Base-by-base conservation (phyloP, 2,888 invertebrate genomes). In the Calliphora vomitoria region DNA sequence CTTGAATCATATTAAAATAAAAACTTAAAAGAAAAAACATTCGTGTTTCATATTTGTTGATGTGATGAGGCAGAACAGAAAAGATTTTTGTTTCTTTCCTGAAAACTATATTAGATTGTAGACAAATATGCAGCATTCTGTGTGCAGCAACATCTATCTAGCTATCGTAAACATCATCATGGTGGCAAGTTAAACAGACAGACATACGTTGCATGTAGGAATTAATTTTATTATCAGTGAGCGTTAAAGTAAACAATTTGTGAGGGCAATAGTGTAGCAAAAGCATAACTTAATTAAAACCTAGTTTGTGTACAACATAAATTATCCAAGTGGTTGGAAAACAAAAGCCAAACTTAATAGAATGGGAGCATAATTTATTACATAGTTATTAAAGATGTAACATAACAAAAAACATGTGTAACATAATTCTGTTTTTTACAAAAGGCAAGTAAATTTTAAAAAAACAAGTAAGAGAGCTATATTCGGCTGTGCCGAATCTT, bases 1-100 rank as follows among this genome's bases (percentile, higher is more conserved):
- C 47, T 75, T 80, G 53, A 80, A 85, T 81, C 47, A 47, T 75
- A 81, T 75, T 85, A 80, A 80, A 84, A 68, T 58, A 60, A 78
- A 71, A 71, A 62, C 20, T 18, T 47, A 35, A 55, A 38, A 64
- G 2, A 20, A 31, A 35, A n/a, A 79, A 71, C 62, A 38, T 74
- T 82, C 82, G 66, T 83, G 76, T 78, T 78, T 84, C n/a, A 84
- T 58, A 79, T 72, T 69, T 82, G 50, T 13, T 60, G 41, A 38
- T 80, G 74, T 85, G 68, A 75, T 80, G 75, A 80, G 68, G 74
- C 74, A 85, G 80, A 85, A 80, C 69, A 75, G 15, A 44, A 11
- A 44, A 44, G 38, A n/a, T 74, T 55, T 66, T 6, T 20, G 55
- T 72, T 44, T 71, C 62, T 74, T 62, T 75, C 31, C 62, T 55